Evolutionary conservation across 2,113 vertebrate species (phyloP).

Genomic region (Hypanus sabinus): DNA sequence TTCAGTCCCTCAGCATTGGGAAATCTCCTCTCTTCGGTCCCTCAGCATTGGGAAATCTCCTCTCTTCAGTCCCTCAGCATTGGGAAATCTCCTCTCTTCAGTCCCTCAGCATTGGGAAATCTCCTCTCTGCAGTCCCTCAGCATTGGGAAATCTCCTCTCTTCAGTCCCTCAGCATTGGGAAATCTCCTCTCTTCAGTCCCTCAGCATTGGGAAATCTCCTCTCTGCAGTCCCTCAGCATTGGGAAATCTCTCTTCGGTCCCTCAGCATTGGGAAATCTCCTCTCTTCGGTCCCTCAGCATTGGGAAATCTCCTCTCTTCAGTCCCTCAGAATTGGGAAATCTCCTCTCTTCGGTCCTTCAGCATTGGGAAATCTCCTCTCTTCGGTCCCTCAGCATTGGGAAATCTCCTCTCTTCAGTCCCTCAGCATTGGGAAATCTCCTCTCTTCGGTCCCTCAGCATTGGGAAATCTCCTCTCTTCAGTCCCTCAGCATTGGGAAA

Average conservation of each 20-base stretch:
- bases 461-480: background rate
- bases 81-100: background rate
- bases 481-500: background rate
- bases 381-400: background rate
- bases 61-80: background rate
- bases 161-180: background rate
- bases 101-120: background rate
- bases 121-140: background rate
- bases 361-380: background rate
- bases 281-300: background rate
- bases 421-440: background rate
- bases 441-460: background rate
- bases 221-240: background rate
- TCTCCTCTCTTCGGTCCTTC: background rate
- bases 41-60: background rate
- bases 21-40: background rate
- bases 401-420: background rate
- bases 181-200: background rate
- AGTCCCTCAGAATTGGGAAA: background rate
- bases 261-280: background rate
- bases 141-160: background rate
- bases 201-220: background rate
- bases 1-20: background rate
- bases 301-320: background rate
- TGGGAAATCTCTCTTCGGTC: background rate